phyloP scores from a whole-genome alignment of 1,140 invertebrate genomes.

The Pentalonia nigronervosa region DNA sequence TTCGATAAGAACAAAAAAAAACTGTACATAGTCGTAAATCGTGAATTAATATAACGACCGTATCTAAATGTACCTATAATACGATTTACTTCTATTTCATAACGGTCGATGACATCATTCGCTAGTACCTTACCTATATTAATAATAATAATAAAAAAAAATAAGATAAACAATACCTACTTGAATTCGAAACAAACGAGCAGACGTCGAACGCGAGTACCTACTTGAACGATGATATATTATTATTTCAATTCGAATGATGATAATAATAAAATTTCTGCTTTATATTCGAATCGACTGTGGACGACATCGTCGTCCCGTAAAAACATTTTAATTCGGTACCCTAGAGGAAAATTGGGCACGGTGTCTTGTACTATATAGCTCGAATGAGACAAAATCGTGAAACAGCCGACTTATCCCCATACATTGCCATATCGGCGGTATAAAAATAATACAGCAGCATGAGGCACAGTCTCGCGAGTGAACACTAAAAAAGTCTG shows the following conservation, averaged over 20 bases:
- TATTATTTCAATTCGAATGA: too few relatives aligned
- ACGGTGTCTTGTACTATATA: neutral
- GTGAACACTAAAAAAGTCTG: neutral
- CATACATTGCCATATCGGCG: neutral
- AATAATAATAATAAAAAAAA: neutral
- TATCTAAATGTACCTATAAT: constrained; percentile 25
- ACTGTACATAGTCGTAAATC: neutral
- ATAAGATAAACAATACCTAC: neutral
- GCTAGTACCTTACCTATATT: neutral
- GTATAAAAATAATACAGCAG: neutral
- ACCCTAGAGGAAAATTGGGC: neutral
- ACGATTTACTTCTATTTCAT: constrained; percentile 11
- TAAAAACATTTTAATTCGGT: neutral
- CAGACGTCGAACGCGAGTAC: neutral
- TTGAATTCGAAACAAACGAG: neutral
- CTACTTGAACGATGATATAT: neutral
- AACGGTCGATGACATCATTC: neutral
- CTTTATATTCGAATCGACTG: neutral
- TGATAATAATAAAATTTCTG: neutral
- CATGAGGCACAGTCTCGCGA: neutral
- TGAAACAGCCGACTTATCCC: neutral
- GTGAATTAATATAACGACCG: neutral
- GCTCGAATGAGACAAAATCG: neutral
- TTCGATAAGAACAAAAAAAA: constrained; percentile 8
- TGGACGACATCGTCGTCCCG: neutral